Base-by-base conservation (phyloP, 37 sponge, comb jelly and placozoan species). In the Beroe forskalii region DNA sequence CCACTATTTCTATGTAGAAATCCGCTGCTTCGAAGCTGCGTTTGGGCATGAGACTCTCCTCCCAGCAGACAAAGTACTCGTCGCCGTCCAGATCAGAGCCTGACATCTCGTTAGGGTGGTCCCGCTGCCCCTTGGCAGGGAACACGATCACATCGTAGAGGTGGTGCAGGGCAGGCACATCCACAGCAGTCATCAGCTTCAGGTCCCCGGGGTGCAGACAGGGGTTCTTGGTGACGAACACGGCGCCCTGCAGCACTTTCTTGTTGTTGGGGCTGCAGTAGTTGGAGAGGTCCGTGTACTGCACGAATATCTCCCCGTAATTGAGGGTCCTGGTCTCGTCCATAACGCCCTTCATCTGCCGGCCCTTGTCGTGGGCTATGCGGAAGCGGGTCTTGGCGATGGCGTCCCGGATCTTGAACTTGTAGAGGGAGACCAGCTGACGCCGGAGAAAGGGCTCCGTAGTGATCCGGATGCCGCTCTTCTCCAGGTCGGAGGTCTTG, bases 11-110 rank as follows among this genome's bases (percentile, higher is more conserved):
- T 3, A 62, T 61, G 86, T 67, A 76, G 62, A 72, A 91, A 0
- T 91, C 91, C 12, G 67, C 67, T 37, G 91, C 60, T 62, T 76
- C 86, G 61, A 27, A 60, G 19, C 25, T 22, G 1, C 12, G 42
- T 2, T 39, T 2, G 24, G 91, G 91, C 62, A 91, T 76, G 32
- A 91, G 62, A 9, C 12, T 43, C 27, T 32, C 6, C 42, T 91
- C 91, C 91, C 91, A 91, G 17, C 62, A 72, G 25, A 76, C 89
- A 55, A 91, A 91, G 86, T 91, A 91, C 40, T 67, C 76, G 42
- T 91, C 91, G 0, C 91, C 91, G 86, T 91, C 91, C 42, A 91
- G 67, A 76, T 91, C 91, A 31, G 91, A 91, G 6, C 91, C 91
- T 19, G 83, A 76, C 9, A 60, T n/a, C 60, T 91, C 83, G 63